These are phyloP conservation scores for Diachasmimorpha longicaudata DNA, from an alignment of 1,140 invertebrate genomes.

Conservation along the genomic window DNA sequence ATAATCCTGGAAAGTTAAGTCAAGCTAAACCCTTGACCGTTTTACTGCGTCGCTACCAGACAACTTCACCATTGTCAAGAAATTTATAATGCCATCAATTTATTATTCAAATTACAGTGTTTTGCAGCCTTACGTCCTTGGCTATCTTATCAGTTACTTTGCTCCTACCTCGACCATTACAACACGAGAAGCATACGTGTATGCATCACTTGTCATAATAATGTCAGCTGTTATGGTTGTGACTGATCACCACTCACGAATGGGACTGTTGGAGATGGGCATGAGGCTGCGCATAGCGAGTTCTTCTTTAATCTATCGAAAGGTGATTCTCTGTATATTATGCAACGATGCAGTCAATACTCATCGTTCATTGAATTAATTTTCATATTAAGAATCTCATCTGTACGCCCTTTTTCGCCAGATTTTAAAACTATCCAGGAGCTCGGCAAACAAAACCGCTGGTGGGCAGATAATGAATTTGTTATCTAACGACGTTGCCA, in stretches of 20 bases:
- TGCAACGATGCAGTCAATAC: constrained; percentile 19
- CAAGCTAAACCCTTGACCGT: too few species aligned
- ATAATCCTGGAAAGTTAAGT: too few species aligned
- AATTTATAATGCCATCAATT: too few species aligned
- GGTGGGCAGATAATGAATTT: constrained; percentile 86
- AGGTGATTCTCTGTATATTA: constrained; percentile 49
- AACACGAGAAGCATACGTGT: constrained; percentile 54
- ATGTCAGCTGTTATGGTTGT: constrained; percentile 53
- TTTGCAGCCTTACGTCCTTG: constrained; percentile 52
- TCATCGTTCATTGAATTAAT: too few species aligned
- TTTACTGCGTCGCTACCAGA: too few species aligned
- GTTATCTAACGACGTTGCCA: constrained; percentile 80
- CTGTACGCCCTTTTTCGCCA: constrained; percentile 18
- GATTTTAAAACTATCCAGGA: constrained; percentile 54
- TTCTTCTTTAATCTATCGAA: constrained; percentile 66
- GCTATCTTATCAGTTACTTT: constrained; percentile 61
- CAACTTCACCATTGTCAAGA: too few species aligned
- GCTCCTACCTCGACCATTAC: constrained; percentile 49
- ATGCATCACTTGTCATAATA: constrained; percentile 57
- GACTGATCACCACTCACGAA: constrained; percentile 54
- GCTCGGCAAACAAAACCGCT: constrained; percentile 67
- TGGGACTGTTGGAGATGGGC: constrained; percentile 59
- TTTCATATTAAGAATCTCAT: too few species aligned
- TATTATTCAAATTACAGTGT: constrained; percentile 42
- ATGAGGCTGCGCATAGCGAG: constrained; percentile 65